Conservation (phyloP, 2,888 invertebrate genomes). For the Agrenia bidenticulata region DNA sequence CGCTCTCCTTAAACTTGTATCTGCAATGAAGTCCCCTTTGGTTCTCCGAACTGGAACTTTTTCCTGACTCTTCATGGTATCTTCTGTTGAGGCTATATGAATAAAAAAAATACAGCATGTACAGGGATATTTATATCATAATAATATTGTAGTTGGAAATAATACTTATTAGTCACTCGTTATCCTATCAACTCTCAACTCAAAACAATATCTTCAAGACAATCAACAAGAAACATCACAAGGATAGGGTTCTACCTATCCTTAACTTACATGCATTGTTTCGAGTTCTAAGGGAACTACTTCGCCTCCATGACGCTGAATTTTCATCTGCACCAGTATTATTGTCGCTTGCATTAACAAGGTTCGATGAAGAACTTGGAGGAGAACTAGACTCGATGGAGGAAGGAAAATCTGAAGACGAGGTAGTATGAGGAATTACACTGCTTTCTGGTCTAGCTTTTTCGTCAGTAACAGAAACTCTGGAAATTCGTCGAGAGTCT, state of each 20-base stretch:
- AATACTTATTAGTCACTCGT: too few species aligned
- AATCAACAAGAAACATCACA: too few species aligned
- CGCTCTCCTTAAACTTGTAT: constrained; percentile 74
- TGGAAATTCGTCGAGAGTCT: too few species aligned
- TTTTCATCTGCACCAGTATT: constrained; percentile 59
- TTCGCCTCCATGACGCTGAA: constrained; percentile 68
- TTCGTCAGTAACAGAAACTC: too few species aligned
- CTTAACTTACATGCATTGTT: constrained; percentile 50
- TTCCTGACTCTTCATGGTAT: constrained; percentile 24
- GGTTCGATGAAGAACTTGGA: constrained; percentile 43
- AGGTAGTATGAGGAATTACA: neutral
- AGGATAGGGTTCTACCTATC: too few species aligned
- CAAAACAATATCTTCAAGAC: too few species aligned
- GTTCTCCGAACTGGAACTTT: constrained; percentile 46
- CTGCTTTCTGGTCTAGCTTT: neutral
- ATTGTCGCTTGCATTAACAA: neutral
- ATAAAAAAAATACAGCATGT: too few species aligned
- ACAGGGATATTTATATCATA: too few species aligned
- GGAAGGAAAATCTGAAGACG: neutral
- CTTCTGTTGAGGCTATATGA: neutral
- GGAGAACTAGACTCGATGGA: neutral
- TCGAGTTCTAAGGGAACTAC: constrained; percentile 60
- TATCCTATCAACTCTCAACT: too few species aligned
- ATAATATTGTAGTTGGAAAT: too few species aligned
- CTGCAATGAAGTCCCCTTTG: constrained; percentile 54